Percentiles rank a stretch among this genome's conserved stretches.
Conservation (phyloP, 2,888 invertebrate species). For the Rhingia rostrata region DNA sequence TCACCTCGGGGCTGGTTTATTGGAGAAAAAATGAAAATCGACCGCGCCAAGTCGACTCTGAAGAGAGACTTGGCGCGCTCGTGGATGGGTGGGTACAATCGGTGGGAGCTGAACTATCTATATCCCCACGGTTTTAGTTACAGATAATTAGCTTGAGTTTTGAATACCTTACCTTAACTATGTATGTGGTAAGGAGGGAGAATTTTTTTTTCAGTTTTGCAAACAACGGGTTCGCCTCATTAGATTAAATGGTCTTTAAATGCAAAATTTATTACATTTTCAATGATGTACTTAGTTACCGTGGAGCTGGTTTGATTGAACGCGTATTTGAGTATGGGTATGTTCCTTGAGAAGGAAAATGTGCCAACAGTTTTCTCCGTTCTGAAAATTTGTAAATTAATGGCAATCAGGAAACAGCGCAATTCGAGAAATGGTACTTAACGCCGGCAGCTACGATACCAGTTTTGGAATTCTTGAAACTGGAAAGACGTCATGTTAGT, state of each 20-base stretch:
- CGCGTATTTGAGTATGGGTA: slow-evolving; percentile 21
- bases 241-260: slow-evolving; percentile 33
- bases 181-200: slow-evolving; percentile 49
- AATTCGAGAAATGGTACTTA: not conserved
- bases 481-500: too few species aligned
- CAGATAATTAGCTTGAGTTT: slow-evolving; percentile 65
- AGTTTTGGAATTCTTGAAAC: not conserved
- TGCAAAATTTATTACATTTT: slow-evolving; percentile 50
- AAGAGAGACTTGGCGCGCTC: slow-evolving; percentile 36
- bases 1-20: slow-evolving; percentile 71
- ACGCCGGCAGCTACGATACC: not conserved
- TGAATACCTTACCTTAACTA: slow-evolving; percentile 21
- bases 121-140: slow-evolving; percentile 62
- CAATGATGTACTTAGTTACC: slow-evolving; percentile 43
- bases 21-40: slow-evolving; percentile 28
- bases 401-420: slow-evolving; percentile 29
- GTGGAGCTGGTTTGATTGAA: slow-evolving; percentile 45
- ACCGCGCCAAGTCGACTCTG: slow-evolving; percentile 18
- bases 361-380: slow-evolving; percentile 30
- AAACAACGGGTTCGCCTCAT: slow-evolving; percentile 25
- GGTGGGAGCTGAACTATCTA: slow-evolving; percentile 69
- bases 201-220: not conserved
- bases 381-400: slow-evolving; percentile 38
- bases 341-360: slow-evolving; percentile 8
- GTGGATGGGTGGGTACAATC: slow-evolving; percentile 69